A percentile compares a stretch with the other conserved stretches of the same genome.
Evolutionary conservation across 2,888 invertebrate genomes (phyloP).

Genomic region (Leucozona laternaria): DNA sequence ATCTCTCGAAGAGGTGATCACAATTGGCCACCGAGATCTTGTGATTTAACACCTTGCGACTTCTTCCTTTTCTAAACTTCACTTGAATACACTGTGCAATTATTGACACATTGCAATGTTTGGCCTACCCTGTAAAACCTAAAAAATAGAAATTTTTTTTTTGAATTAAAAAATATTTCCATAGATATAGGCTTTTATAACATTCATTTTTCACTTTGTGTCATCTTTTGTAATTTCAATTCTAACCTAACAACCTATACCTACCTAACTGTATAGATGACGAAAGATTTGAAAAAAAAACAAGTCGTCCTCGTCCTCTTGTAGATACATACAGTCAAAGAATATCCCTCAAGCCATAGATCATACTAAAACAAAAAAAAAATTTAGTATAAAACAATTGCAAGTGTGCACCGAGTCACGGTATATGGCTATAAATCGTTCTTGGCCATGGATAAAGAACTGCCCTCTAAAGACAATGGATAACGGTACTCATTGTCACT

Average conservation of each 20-base stretch:
- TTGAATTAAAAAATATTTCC: not conserved
- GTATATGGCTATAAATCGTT: constrained; percentile 73
- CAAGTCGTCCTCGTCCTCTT: constrained; percentile 5
- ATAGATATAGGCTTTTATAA: not conserved
- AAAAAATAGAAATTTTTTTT: not conserved
- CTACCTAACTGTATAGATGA: no score
- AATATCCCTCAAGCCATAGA: constrained; percentile 62
- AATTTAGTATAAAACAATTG: constrained; percentile 64
- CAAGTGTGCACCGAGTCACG: constrained; percentile 71
- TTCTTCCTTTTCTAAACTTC: no score
- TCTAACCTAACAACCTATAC: no score
- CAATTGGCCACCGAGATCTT: no score
- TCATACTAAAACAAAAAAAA: constrained; percentile 44
- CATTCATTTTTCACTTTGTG: not conserved
- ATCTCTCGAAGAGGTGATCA: no score
- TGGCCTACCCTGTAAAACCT: no score
- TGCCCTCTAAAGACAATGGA: constrained; percentile 61
- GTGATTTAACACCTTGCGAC: no score
- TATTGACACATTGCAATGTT: no score
- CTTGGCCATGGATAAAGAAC: constrained; percentile 68
- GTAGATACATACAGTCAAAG: constrained; percentile 49
- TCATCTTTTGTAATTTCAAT: constrained; percentile 3
- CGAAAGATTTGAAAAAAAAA: not conserved
- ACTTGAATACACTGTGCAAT: no score
- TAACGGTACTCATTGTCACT: constrained; percentile 69